Evolutionary conservation across 1,140 invertebrate species (phyloP).

Genomic region (Zaprionus lachaisei): DNA sequence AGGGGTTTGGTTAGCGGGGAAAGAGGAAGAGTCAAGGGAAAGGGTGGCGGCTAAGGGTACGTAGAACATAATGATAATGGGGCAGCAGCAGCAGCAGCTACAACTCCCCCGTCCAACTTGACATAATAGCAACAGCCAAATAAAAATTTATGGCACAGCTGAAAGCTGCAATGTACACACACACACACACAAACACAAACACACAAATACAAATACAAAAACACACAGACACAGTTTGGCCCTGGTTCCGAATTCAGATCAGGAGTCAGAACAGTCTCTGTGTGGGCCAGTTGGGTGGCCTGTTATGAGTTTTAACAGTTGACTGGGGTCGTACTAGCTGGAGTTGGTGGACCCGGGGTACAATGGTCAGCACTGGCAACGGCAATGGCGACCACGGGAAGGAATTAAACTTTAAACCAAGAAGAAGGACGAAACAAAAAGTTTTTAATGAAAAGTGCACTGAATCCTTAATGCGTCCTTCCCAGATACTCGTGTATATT

Average conservation of each 20-base stretch:
- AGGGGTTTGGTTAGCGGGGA: background rate
- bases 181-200: background rate
- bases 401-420: conserved; percentile 61
- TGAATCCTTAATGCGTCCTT: conserved; percentile 36
- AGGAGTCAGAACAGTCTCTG: conserved; percentile 28
- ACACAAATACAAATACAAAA: background rate
- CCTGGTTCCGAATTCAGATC: conserved; percentile 30
- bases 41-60: conserved; percentile 30
- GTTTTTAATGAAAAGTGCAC: conserved; percentile 73
- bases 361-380: conserved; percentile 22
- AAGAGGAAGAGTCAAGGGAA: background rate
- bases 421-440: conserved; percentile 53
- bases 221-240: conserved; percentile 8
- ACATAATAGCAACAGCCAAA: conserved; percentile 77
- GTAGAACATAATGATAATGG: conserved; percentile 73
- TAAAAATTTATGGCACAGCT: conserved; percentile 78
- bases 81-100: conserved; percentile 28
- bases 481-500: conserved; percentile 1
- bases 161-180: conserved; percentile 69
- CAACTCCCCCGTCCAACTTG: conserved; percentile 52
- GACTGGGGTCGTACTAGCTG: conserved; percentile 38
- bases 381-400: background rate
- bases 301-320: conserved; percentile 68
- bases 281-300: conserved; percentile 51
- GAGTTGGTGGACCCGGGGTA: conserved; percentile 5